Conservation (phyloP, 2,113 vertebrate genomes). For the Athene cunicularia region DNA sequence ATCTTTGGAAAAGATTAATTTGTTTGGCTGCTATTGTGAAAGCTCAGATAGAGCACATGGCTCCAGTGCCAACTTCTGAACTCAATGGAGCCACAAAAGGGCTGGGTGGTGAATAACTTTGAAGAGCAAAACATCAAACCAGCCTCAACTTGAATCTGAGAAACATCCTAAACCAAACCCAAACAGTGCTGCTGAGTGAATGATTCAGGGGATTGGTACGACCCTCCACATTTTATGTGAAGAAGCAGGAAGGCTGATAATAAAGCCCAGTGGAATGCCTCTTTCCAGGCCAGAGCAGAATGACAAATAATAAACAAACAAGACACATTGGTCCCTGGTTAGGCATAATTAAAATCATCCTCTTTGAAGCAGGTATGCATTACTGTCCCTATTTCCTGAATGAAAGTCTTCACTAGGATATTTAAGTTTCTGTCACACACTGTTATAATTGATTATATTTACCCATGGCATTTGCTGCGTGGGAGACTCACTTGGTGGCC, state of each 20-base stretch:
- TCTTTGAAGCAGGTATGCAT: not conserved
- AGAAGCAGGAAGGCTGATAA: not conserved
- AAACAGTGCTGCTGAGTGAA: conserved; percentile 41
- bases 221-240: conserved; percentile 33
- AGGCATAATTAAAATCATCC: not conserved
- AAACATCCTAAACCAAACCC: conserved; percentile 65
- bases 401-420: not conserved
- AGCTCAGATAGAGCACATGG: conserved; percentile 10
- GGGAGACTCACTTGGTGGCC: not conserved
- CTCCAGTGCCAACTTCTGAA: conserved; percentile 52
- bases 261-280: not conserved
- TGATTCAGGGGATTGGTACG: conserved; percentile 49
- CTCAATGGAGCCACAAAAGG: conserved; percentile 49
- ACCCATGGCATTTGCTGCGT: not conserved
- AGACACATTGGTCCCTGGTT: not conserved
- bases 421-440: not conserved
- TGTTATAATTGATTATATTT: not conserved
- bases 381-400: not conserved
- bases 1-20: conserved; percentile 51
- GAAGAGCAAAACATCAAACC: conserved; percentile 62
- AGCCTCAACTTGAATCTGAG: conserved; percentile 68
- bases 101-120: conserved; percentile 62
- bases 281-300: not conserved
- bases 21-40: conserved; percentile 54
- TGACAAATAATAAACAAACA: not conserved